Evolutionary conservation across 2,113 vertebrate species (phyloP), one percentile per base, ranked within the genome.

Genomic region (Stigmatopora argus): DNA sequence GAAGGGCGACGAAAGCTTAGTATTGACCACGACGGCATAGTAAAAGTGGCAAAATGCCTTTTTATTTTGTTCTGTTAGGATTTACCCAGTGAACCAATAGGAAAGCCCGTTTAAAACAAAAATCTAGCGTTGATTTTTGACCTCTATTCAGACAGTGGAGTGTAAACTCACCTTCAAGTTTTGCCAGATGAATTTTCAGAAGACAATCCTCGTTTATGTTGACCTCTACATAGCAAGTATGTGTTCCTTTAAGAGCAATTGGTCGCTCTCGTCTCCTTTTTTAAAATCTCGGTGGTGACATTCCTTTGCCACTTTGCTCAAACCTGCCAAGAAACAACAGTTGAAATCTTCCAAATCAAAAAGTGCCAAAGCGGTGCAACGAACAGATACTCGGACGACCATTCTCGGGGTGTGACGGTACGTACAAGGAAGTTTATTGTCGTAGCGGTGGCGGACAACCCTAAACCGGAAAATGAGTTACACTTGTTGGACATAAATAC

Each of bases 281-380:
- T 78, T 78, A 3, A n/a, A 71, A 69, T 77, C 76, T 47, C 78
- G 52, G 14, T 78, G 77, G 76, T 71, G 81, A 82, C 73, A 75
- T 82, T 81, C 77, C 74, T 75, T 73, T 76, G 75, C 69, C 3
- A 23, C 69, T 13, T 62, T 78, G 65, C 79, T 65, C 78, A 77
- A 65, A 72, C 73, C 63, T 53, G 55, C 74, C 74, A 69, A 69
- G 78, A 84, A 71, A 78, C 73, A 72, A 66, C 61, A 77, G 47
- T 61, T 68, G 45, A 66, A 82, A 74, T 72, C 64, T 47, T 70
- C 26, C 26, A 67, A 73, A 71, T 62, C 47, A 69, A 18, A 46
- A 17, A 23, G 26, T 19, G 26, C 15, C 14, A 3, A 15, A 14
- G 49, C 18, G 34, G 34, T 18, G 10, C 47, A 31, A 47, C n/a